Evolutionary conservation across 2,797 vertebrate genomes (phyloP).

Genomic region (Leptoclinus maculatus): DNA sequence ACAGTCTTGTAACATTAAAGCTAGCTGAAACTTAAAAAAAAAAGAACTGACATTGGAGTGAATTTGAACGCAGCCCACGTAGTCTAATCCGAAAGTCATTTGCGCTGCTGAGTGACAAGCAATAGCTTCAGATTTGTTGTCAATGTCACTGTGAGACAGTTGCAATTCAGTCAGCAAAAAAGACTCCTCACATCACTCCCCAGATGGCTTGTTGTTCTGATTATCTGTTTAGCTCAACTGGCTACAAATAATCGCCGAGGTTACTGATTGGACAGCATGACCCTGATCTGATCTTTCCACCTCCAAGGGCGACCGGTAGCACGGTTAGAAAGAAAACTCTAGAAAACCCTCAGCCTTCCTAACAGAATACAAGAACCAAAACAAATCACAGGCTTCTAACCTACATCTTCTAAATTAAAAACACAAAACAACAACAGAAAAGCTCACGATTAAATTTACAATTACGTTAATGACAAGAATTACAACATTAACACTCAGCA

Average conservation of each 20-base stretch:
- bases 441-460: not conserved
- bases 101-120: not conserved
- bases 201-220: no score
- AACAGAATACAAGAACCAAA: not conserved
- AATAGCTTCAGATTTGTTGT: not conserved
- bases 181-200: not conserved
- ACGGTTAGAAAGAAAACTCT: not conserved
- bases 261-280: not conserved
- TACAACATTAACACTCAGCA: not conserved
- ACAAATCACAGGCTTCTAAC: not conserved
- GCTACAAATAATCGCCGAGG: not conserved
- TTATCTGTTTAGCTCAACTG: not conserved
- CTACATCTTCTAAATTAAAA: not conserved
- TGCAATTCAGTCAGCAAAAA: not conserved
- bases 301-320: not conserved
- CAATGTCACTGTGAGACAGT: not conserved
- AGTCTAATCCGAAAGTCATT: not conserved
- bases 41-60: not conserved
- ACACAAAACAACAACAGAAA: not conserved
- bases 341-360: not conserved
- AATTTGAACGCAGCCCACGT: not conserved
- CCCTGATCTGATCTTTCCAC: not conserved
- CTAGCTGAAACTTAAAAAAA: not conserved
- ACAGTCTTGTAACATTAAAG: conserved; percentile 7
- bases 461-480: not conserved